A percentile compares a stretch with the other conserved stretches of the same genome.
Evolutionary conservation across 2,113 vertebrate species (phyloP).

Genomic region (Chunga burmeisteri): DNA sequence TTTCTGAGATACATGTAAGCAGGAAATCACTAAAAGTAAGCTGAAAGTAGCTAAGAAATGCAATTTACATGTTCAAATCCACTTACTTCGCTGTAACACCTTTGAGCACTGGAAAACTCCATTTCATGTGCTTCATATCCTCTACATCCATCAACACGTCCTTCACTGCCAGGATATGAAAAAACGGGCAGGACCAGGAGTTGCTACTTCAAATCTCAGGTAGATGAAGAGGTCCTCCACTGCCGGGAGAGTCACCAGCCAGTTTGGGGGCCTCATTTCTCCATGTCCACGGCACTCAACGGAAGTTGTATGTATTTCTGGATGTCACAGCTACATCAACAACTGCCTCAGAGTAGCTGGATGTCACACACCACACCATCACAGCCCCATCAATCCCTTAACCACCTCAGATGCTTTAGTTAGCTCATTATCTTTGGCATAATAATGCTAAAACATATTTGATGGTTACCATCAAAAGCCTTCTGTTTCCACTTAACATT

Average conservation of each 20-base stretch:
- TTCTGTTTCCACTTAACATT: neutral
- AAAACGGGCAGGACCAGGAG: neutral
- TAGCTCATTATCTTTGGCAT: neutral
- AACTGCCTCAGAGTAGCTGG: neutral
- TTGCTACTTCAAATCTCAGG: neutral
- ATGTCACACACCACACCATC: no score
- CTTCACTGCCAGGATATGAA: neutral
- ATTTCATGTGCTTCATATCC: neutral
- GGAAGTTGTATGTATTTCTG: neutral
- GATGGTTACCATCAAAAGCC: neutral
- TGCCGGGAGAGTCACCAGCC: fast-evolving
- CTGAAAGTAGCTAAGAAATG: neutral
- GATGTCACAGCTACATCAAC: fast-evolving
- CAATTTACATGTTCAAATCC: neutral
- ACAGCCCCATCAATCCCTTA: neutral
- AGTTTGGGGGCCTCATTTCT: neutral
- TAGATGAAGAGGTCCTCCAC: neutral
- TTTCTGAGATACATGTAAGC: neutral
- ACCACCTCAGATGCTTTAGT: neutral
- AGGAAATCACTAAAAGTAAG: neutral
- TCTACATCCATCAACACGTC: neutral
- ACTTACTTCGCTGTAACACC: neutral
- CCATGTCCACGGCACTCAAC: fast-evolving
- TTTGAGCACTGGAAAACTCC: neutral
- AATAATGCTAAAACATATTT: neutral